A percentile compares a stretch with the other conserved stretches of the same genome.
Conservation (phyloP, 1,140 invertebrate species). For the Zophobas morio region DNA sequence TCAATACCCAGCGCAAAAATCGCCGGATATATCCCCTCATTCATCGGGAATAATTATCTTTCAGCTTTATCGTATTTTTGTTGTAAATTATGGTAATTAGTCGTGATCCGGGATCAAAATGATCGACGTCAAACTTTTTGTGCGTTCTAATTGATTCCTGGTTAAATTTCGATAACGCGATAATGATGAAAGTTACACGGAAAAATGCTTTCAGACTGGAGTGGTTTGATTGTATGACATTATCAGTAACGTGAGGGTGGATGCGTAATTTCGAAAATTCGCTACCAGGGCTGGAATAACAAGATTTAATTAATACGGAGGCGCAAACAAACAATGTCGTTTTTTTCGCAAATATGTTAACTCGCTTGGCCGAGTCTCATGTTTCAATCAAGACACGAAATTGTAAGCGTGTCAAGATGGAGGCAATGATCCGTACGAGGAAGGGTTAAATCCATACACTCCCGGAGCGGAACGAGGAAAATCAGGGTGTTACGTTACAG, state of each 20-base stretch:
- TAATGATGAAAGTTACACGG: constrained; percentile 4
- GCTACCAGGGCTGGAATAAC: not conserved
- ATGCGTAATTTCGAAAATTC: not conserved
- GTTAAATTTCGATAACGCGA: constrained; percentile 1
- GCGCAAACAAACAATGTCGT: not conserved
- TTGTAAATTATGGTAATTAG: constrained; percentile 10
- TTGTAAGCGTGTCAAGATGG: not conserved
- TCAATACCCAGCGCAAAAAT: not conserved
- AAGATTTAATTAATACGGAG: not conserved
- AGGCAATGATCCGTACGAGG: not conserved
- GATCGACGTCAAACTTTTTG: constrained; percentile 3
- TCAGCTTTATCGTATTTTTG: constrained; percentile 6
- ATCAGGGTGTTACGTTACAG: not conserved
- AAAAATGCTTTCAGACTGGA: constrained; percentile 27
- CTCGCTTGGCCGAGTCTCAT: not conserved
- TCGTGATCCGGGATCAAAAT: constrained; percentile 5
- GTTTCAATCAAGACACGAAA: not conserved
- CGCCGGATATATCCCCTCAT: not conserved
- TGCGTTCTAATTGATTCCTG: constrained; percentile 3
- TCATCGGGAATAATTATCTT: constrained; percentile 11
- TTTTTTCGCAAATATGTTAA: not conserved
- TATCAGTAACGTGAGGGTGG: not conserved
- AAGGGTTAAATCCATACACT: not conserved
- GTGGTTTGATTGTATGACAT: not conserved
- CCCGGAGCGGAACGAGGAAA: not conserved